Evolutionary conservation across 2,888 invertebrate genomes (phyloP).

Genomic region (Tribolium freemani): DNA sequence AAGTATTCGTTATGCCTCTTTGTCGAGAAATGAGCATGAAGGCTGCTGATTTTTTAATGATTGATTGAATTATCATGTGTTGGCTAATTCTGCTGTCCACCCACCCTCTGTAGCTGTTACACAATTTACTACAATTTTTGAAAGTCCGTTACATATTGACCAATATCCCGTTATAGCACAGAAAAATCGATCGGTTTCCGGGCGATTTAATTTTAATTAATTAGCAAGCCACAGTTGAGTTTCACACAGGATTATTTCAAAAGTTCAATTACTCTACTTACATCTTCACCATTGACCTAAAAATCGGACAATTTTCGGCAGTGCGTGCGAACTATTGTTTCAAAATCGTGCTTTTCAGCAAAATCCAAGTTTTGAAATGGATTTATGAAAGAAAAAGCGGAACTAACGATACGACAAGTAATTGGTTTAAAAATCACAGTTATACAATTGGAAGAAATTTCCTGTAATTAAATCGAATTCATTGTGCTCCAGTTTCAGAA

Average conservation of each 20-base stretch:
- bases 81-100: background rate
- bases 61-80: background rate
- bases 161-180: background rate
- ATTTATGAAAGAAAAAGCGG: background rate
- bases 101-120: background rate
- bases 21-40: conserved; percentile 9
- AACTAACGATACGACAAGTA: background rate
- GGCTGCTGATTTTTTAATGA: background rate
- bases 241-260: background rate
- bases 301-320: background rate
- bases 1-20: conserved; percentile 17
- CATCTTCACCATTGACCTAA: conserved; percentile 1
- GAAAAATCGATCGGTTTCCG: background rate
- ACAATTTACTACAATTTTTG: background rate
- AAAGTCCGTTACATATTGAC: background rate
- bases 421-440: background rate
- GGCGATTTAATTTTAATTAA: background rate
- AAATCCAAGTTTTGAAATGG: background rate
- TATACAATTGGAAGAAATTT: background rate
- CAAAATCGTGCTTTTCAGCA: background rate
- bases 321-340: background rate
- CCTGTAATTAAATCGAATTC: background rate
- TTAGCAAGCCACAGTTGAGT: background rate
- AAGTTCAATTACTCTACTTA: background rate
- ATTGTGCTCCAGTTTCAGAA: too few relatives aligned